Evolutionary conservation across 2,888 invertebrate genomes (phyloP).

Genomic region (Miltochrista miniata): DNA sequence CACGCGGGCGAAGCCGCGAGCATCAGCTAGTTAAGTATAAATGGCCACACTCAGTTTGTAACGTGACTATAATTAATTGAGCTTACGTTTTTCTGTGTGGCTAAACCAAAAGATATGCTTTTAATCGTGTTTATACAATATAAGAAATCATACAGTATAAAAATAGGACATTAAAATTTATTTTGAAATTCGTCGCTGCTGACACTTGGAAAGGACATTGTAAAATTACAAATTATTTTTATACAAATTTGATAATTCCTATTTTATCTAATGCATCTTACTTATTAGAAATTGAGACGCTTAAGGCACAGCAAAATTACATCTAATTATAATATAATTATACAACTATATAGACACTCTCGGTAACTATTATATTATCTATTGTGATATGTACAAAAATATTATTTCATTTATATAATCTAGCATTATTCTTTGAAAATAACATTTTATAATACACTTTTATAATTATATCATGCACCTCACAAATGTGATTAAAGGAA

Average conservation of each 20-base stretch:
- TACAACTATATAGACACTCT: conserved; percentile 64
- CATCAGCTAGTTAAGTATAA: too few species aligned
- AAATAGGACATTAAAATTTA: conserved; percentile 35
- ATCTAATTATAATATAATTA: conserved; percentile 68
- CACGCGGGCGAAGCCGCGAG: too few species aligned
- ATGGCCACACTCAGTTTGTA: too few species aligned
- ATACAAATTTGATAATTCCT: conserved; percentile 70
- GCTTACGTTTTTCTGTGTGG: too few species aligned
- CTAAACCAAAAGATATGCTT: too few species aligned
- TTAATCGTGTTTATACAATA: too few species aligned
- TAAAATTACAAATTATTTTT: conserved; percentile 63
- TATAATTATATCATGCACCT: conserved; percentile 40
- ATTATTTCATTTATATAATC: conserved; percentile 68
- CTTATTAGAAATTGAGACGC: conserved; percentile 80
- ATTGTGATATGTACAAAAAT: conserved; percentile 84
- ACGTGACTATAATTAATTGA: too few species aligned
- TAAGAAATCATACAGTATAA: conserved; percentile 29
- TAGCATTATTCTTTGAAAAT: conserved; percentile 44
- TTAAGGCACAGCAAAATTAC: conserved; percentile 82
- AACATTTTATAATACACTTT: conserved; percentile 18
- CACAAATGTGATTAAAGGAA: conserved; percentile 39
- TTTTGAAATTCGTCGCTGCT: conserved; percentile 48
- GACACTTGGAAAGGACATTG: conserved; percentile 60
- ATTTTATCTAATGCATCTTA: conserved; percentile 63
- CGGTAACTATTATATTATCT: conserved; percentile 77